Percentiles rank a stretch among this genome's conserved stretches.
These are phyloP conservation scores for Tribolium freemani DNA, from an alignment of 2,888 invertebrate genomes.

Conservation along the genomic window DNA sequence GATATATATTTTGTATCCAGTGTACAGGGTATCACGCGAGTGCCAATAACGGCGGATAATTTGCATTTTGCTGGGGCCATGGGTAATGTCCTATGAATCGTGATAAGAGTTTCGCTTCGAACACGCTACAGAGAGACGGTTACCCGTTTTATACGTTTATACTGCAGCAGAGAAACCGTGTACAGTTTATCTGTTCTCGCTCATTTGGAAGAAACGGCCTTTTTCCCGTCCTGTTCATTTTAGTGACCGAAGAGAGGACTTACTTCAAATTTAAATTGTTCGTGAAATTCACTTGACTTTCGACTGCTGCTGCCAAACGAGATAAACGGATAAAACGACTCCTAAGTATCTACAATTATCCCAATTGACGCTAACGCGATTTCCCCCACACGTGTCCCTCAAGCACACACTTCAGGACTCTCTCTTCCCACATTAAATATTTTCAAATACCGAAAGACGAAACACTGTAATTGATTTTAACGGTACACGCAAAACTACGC, in stretches of 20 bases:
- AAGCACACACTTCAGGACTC: neutral
- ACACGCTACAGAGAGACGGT: slow-evolving; percentile 45
- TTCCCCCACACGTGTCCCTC: slow-evolving; percentile 3
- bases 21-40: slow-evolving; percentile 58
- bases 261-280: slow-evolving; percentile 54
- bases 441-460: neutral
- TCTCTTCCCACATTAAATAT: neutral
- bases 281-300: slow-evolving; percentile 54
- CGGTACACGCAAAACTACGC: slow-evolving; percentile 20
- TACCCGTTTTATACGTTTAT: slow-evolving; percentile 41
- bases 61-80: slow-evolving; percentile 65
- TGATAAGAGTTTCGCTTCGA: slow-evolving; percentile 61
- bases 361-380: slow-evolving; percentile 21
- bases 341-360: slow-evolving; percentile 37
- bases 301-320: slow-evolving; percentile 24
- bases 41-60: slow-evolving; percentile 64
- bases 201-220: slow-evolving; percentile 45
- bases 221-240: slow-evolving; percentile 34
- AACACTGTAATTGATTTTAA: slow-evolving; percentile 14
- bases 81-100: slow-evolving; percentile 67
- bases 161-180: slow-evolving; percentile 42
- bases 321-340: slow-evolving; percentile 27
- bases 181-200: slow-evolving; percentile 44
- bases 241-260: slow-evolving; percentile 42
- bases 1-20: slow-evolving; percentile 53